phyloP scores from a whole-genome alignment of 1,140 invertebrate genomes.

The Maconellicoccus hirsutus region DNA sequence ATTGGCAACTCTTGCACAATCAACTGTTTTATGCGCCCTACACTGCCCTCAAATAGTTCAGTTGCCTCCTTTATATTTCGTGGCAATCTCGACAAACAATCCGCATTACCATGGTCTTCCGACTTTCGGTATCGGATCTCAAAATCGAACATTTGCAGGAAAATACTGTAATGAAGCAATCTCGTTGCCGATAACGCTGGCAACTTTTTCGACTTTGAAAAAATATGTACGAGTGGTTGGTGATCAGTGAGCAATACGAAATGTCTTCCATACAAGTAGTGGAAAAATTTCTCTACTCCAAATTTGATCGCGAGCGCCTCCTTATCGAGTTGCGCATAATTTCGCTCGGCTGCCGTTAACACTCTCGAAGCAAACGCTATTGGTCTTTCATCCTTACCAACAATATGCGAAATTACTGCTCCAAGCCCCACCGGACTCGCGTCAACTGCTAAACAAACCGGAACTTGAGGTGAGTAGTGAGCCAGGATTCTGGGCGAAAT shows the following conservation, averaged over 20 bases:
- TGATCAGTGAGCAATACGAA: constrained; percentile 40
- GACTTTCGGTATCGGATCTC: constrained; percentile 32
- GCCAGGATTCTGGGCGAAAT: constrained; percentile 28
- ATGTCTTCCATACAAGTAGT: constrained; percentile 38
- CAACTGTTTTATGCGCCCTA: not conserved
- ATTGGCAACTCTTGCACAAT: not conserved
- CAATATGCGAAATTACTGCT: constrained; percentile 37
- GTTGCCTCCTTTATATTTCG: not conserved
- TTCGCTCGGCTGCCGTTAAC: constrained; percentile 35
- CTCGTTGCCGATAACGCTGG: constrained; percentile 31
- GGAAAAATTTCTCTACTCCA: constrained; percentile 38
- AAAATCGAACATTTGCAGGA: constrained; percentile 34
- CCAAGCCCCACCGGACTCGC: constrained; percentile 39
- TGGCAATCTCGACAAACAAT: constrained; percentile 32
- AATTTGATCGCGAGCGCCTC: constrained; percentile 39
- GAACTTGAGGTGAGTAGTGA: constrained; percentile 34
- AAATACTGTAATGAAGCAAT: constrained; percentile 33
- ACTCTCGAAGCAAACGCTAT: constrained; percentile 38
- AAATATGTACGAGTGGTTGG: constrained; percentile 39
- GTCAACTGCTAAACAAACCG: constrained; percentile 38
- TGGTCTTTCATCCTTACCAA: constrained; percentile 35
- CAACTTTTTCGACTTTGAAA: constrained; percentile 33
- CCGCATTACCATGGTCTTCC: constrained; percentile 30
- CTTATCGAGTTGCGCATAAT: constrained; percentile 39
- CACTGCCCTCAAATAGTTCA: not conserved